Percentiles rank a stretch among this genome's conserved stretches.
Conservation (phyloP, 2,888 invertebrate genomes). For the Andrena marginata region DNA sequence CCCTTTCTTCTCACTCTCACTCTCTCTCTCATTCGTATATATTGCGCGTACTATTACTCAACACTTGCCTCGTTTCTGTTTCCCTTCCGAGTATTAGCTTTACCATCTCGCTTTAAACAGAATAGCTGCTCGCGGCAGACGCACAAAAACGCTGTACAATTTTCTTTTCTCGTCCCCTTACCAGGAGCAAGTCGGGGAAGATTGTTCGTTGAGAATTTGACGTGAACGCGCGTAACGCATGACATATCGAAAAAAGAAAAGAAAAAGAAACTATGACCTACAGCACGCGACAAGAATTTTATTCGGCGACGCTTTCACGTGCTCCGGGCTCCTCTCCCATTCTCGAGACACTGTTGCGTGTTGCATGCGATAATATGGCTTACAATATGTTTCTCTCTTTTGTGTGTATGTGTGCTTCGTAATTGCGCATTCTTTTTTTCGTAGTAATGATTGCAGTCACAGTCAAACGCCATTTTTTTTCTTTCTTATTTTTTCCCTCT, state of each 20-base stretch:
- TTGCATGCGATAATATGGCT: conserved; percentile 58
- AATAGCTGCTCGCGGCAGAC: conserved; percentile 40
- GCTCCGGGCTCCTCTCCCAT: neutral
- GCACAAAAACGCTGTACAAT: conserved; percentile 21
- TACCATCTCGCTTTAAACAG: conserved; percentile 8
- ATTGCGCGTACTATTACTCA: conserved; percentile 33
- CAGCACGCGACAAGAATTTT: conserved; percentile 61
- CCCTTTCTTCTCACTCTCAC: neutral
- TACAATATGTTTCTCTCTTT: conserved; percentile 50
- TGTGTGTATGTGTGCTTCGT: conserved; percentile 59
- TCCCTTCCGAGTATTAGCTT: conserved; percentile 24
- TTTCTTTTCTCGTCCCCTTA: neutral
- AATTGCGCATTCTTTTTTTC: conserved; percentile 62
- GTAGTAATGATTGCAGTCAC: conserved; percentile 84
- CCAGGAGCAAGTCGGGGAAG: conserved; percentile 39
- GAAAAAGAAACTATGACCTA: conserved; percentile 50
- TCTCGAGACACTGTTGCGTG: conserved; percentile 45
- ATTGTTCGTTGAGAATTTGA: conserved; percentile 25
- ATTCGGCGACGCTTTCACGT: conserved; percentile 30
- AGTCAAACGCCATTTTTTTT: conserved; percentile 78
- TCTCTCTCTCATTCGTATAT: conserved; percentile 10
- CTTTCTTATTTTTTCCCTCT: neutral
- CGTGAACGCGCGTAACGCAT: conserved; percentile 35
- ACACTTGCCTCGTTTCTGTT: neutral
- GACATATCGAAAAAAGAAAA: conserved; percentile 53